Evolutionary conservation across 2,888 invertebrate species (phyloP).

Genomic region (Cecidostiba fungosa): DNA sequence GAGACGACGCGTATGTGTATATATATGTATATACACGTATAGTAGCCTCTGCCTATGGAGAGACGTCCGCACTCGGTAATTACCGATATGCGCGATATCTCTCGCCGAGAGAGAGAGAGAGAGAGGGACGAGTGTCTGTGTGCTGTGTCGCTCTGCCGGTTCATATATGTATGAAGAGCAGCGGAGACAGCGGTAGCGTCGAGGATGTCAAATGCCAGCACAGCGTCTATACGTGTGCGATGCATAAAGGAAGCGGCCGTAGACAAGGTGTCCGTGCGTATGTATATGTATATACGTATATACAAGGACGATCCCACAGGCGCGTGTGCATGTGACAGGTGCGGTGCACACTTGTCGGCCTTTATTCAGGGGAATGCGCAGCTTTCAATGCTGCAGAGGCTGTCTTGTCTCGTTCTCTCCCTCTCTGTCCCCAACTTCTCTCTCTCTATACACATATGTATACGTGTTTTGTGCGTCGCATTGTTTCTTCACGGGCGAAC

Average conservation of each 20-base stretch:
- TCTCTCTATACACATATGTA: not conserved
- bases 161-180: not conserved
- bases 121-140: too few relatives aligned
- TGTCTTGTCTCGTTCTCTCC: not conserved
- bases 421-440: not conserved
- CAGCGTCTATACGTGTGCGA: not conserved
- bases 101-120: not conserved
- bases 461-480: not conserved
- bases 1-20: not conserved
- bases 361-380: slow-evolving; percentile 8
- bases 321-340: slow-evolving; percentile 15
- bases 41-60: not conserved
- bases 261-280: not conserved
- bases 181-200: not conserved
- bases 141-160: not conserved
- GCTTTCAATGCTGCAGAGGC: slow-evolving; percentile 20
- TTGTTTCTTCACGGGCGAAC: slow-evolving; percentile 23
- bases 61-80: slow-evolving; percentile 30
- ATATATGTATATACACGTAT: too few relatives aligned
- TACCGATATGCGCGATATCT: slow-evolving; percentile 51
- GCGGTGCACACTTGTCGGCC: slow-evolving; percentile 17
- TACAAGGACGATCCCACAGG: not conserved
- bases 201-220: slow-evolving; percentile 10
- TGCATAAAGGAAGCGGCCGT: slow-evolving; percentile 16
- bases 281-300: not conserved